A percentile compares a stretch with the other conserved stretches of the same genome.
These are phyloP conservation scores for Pogonus chalceus DNA, from an alignment of 1,140 invertebrate genomes.

Conservation along the genomic window DNA sequence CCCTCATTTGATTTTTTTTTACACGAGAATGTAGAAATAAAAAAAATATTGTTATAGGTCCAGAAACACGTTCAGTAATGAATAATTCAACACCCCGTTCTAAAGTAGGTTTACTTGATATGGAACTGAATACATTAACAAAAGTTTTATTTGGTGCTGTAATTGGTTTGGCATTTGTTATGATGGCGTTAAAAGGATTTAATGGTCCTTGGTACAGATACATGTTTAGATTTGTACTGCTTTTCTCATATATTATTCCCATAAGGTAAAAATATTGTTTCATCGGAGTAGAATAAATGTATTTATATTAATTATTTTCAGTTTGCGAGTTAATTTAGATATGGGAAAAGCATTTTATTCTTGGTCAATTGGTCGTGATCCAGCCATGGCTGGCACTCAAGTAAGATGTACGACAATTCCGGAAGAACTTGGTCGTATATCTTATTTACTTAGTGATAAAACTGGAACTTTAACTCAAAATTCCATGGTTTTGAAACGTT, in stretches of 20 bases:
- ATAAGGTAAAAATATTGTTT: conserved; percentile 57
- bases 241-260: conserved; percentile 99
- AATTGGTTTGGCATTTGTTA: conserved; percentile 79
- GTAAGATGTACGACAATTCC: conserved; percentile 97
- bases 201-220: conserved; percentile 94
- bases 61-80: conserved; percentile 94
- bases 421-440: conserved; percentile 94
- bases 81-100: conserved; percentile 93
- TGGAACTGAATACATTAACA: conserved; percentile 91
- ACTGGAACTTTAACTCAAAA: conserved; percentile 98
- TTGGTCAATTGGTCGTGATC: conserved; percentile 91
- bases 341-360: conserved; percentile 98
- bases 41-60: too few species aligned
- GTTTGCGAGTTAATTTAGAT: conserved; percentile 94
- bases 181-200: conserved; percentile 94
- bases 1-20: too few species aligned
- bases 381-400: conserved; percentile 87
- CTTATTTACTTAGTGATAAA: conserved; percentile 93
- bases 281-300: not conserved
- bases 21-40: too few species aligned
- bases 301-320: conserved; percentile 37
- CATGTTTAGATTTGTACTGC: conserved; percentile 89
- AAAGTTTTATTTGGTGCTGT: conserved; percentile 93
- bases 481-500: conserved; percentile 95
- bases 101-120: conserved; percentile 90